Evolutionary conservation across 2,113 vertebrate species (phyloP), one percentile per base, ranked within the genome.

Genomic region (Periophthalmodon schlosseri): DNA sequence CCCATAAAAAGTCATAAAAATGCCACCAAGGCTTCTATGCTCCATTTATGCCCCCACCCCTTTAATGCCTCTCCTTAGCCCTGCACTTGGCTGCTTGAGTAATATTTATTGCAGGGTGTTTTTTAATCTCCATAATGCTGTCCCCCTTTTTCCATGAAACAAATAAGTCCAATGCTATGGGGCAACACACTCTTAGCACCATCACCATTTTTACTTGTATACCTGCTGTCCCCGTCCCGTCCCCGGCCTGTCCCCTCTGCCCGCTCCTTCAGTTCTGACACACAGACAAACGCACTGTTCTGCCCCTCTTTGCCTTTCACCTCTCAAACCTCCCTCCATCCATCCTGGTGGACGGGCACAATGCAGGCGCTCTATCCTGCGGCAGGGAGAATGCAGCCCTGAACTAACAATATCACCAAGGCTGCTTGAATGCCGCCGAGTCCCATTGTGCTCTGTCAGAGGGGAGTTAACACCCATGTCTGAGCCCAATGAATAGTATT

Each of bases 401-500:
- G 93, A 94, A 91, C 86, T 90, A 94, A 95, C 94, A 95, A 94
- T 94, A 94, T 91, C 81, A 92, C 84, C 91, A 85, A 92, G 93
- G 91, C 93, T 92, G 92, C 92, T 93, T 93, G 85, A 89, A 91
- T 89, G 92, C 91, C 87, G 84, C 90, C 87, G 86, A 90, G 91
- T 90, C 90, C 91, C 90, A 95, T 96, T 96, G 95, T 96, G 94
- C 92, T 90, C 90, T 87, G 94, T 91, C 92, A 93, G 93, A 93
- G 92, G 93, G 92, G 92, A 92, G 92, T 94, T 94, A 93, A 94
- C 94, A 95, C 93, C 94, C 93, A 86, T 94, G 87, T 94, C 88
- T 93, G 82, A 90, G 92, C 93, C 92, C 94, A 85, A 92, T 94
- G 94, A 95, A 95, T 95, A 94, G 93, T 89, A 94, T 93, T 95